Conservation (phyloP, 2,113 vertebrate species). For the Cyanoramphus novaezelandiae region DNA sequence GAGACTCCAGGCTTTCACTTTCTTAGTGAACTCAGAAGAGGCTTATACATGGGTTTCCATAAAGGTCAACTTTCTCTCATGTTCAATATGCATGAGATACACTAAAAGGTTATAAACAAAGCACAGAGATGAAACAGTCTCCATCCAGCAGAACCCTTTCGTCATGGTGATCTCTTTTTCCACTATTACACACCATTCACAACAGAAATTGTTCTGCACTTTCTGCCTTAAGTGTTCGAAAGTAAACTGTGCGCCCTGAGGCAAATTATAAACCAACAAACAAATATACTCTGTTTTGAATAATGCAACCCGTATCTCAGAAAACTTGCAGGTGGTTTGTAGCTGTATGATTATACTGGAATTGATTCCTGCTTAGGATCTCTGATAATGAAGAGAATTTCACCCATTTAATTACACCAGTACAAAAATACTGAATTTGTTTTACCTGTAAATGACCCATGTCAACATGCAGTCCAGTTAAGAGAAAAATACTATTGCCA, state of each 20-base stretch:
- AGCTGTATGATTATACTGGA: background rate
- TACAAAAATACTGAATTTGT: background rate
- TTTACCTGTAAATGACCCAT: background rate
- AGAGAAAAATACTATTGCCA: background rate
- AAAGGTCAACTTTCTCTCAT: background rate
- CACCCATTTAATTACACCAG: background rate
- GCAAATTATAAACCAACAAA: background rate
- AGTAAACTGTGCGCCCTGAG: background rate
- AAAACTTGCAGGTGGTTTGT: background rate
- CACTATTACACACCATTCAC: background rate
- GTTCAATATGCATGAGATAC: background rate
- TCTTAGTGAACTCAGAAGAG: background rate
- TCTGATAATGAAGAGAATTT: background rate
- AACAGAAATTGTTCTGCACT: background rate
- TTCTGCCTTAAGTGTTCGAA: background rate
- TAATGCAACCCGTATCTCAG: background rate
- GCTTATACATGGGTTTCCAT: background rate
- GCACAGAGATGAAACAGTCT: accelerated
- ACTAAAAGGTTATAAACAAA: background rate
- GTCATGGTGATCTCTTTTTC: background rate
- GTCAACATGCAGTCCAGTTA: background rate
- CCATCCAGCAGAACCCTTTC: background rate
- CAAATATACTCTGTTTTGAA: background rate
- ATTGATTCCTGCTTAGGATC: background rate
- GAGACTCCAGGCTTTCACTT: background rate